Base-by-base conservation (phyloP, 2,797 vertebrate species). In the Florisuga fusca region DNA sequence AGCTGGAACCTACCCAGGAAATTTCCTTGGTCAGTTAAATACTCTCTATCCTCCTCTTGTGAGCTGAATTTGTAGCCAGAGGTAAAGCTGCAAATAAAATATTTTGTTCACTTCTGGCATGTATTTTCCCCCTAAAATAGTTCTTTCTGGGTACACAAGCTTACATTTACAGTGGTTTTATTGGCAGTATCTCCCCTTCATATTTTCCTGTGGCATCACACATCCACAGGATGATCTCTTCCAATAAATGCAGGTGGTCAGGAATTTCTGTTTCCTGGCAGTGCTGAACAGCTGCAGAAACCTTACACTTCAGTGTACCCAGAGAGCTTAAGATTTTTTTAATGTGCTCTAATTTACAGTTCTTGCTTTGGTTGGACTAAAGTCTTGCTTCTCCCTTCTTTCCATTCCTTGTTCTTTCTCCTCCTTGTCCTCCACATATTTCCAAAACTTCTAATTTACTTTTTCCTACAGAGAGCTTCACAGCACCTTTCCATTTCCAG, bases 231-330 rank as follows among this genome's bases (percentile, higher is more conserved):
- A 93, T 34, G 43, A 85, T 61, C 79, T 66, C 69, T 64, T 89
- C 69, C 90, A 92, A 75, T 61, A 94, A 86, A 95, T 0, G 18
- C 88, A 96, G 90, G 90, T 90, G 82, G 96, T 88, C 89, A 96
- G 63, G 84, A 94, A 89, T 92, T 89, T 82, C 43, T 89, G 66
- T 74, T 84, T 94, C 91, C 92, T 94, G 85, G 93, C 91, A 94
- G 48, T 58, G n/a, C 68, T 27, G 23, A 87, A 63, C 69, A 91
- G 74, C 84, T 90, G 82, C 67, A 93, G 83, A 96, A 93, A 89
- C 53, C 36, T 78, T 45, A 91, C 25, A 19, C 53, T 82, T 78
- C 33, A 53, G 58, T 53, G 51, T 15, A 55, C 18, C 33, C 67
- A 81, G 29, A 76, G 50, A 86, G 34, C 1, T 86, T 22, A 91